Evolutionary conservation across 37 sponge, comb jelly and placozoan species (phyloP).

Genomic region (Ianthella basta): DNA sequence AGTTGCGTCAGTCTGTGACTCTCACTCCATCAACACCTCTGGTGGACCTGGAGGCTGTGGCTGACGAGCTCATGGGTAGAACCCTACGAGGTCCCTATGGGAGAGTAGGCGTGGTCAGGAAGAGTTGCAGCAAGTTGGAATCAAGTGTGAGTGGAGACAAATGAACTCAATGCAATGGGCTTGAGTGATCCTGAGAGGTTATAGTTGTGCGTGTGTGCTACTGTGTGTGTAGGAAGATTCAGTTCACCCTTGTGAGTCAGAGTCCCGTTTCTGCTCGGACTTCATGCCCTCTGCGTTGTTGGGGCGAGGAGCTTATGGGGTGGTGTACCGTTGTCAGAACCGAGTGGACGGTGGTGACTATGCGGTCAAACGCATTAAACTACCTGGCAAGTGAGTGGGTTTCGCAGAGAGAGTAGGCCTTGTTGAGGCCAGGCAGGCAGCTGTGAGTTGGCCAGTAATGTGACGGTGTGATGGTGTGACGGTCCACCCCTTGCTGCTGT

Average conservation of each 20-base stretch:
- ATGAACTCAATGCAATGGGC: no score
- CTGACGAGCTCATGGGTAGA: not conserved
- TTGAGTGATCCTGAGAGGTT: no score
- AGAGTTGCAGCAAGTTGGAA: conserved; percentile 4
- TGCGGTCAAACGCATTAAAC: conserved; percentile 84
- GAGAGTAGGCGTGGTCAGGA: not conserved
- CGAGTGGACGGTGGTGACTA: conserved; percentile 76
- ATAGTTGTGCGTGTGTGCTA: no score
- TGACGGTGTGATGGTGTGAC: no score
- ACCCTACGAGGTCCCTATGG: no score
- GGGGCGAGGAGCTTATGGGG: conserved; percentile 91
- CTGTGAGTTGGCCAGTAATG: no score
- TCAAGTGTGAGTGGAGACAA: conserved; percentile 28
- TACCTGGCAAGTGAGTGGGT: conserved; percentile 73
- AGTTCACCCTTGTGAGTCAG: conserved; percentile 17
- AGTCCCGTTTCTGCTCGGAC: conserved; percentile 59
- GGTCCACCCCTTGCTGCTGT: not conserved
- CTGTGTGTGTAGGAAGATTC: not conserved
- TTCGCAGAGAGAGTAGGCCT: no score
- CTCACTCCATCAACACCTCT: not conserved
- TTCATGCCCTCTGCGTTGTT: conserved; percentile 65
- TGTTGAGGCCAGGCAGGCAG: no score
- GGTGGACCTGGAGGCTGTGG: not conserved
- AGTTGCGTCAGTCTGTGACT: not conserved
- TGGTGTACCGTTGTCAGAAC: conserved; percentile 81